These are phyloP conservation scores for Magallana angulata DNA, from an alignment of 1,140 invertebrate genomes.

Conservation along the genomic window DNA sequence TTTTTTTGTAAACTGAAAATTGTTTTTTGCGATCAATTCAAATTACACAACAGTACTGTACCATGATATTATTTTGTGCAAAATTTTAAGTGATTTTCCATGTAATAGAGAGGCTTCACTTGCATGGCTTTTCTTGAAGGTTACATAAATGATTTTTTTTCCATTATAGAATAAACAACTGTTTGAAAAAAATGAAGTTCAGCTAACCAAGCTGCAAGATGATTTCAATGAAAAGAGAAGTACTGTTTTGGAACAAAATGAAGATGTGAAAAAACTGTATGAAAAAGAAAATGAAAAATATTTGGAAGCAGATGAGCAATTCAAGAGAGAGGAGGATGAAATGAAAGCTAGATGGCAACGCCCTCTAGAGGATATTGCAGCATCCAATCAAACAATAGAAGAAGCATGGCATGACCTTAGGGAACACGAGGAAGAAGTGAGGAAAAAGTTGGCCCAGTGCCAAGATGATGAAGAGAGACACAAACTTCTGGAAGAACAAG, in stretches of 20 bases:
- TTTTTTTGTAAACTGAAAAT: no score
- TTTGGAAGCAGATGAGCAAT: conserved; percentile 52
- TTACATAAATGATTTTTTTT: no score
- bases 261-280: conserved; percentile 59
- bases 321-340: conserved; percentile 43
- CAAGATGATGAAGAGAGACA: conserved; percentile 61
- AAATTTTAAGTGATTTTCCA: no score
- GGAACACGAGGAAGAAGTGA: conserved; percentile 65
- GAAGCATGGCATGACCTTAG: conserved; percentile 72
- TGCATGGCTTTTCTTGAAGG: no score
- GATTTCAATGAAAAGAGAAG: conserved; percentile 51
- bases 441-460: conserved; percentile 49
- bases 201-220: conserved; percentile 44
- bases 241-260: conserved; percentile 54
- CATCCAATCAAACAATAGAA: conserved; percentile 68
- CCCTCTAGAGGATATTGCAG: conserved; percentile 63
- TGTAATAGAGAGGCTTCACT: no score
- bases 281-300: conserved; percentile 57
- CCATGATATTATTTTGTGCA: no score
- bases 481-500: conserved; percentile 57
- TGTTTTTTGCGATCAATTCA: no score
- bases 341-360: conserved; percentile 65
- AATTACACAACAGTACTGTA: no score
- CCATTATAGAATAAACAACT: not conserved
- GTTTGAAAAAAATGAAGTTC: not conserved